Conservation (phyloP, 2,888 invertebrate species). For the Drosophila eohydei region DNA sequence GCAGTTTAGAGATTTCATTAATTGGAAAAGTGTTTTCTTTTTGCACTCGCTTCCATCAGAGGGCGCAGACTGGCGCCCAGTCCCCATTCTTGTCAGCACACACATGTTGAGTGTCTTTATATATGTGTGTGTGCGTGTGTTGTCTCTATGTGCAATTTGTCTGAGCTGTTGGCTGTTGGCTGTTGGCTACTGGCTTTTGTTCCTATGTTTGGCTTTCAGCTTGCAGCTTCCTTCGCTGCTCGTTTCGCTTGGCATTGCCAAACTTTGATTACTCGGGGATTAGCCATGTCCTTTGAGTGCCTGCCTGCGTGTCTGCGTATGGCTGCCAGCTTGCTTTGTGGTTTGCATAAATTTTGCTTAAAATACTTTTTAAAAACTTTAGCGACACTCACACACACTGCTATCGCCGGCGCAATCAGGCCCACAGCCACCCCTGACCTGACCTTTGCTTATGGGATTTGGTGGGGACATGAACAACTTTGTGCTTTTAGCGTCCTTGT, state of each 20-base stretch:
- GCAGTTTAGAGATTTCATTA: constrained; percentile 83
- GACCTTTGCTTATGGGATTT: constrained; percentile 63
- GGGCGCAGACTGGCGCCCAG: background rate
- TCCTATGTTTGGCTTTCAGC: constrained; percentile 41
- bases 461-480: constrained; percentile 34
- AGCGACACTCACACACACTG: constrained; percentile 54
- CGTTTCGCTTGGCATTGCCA: constrained; percentile 73
- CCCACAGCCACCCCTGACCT: constrained; percentile 19
- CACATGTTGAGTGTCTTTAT: background rate
- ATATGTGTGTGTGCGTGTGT: constrained; percentile 2
- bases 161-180: constrained; percentile 37
- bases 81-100: background rate
- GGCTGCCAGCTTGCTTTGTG: constrained; percentile 74
- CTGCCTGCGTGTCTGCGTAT: constrained; percentile 15
- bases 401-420: constrained; percentile 30
- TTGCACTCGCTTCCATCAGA: constrained; percentile 15
- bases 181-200: constrained; percentile 34
- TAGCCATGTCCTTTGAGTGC: constrained; percentile 65
- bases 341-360: constrained; percentile 81
- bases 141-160: constrained; percentile 47
- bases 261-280: constrained; percentile 82
- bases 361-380: constrained; percentile 81
- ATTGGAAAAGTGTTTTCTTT: constrained; percentile 82
- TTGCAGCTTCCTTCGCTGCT: constrained; percentile 41
- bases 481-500: constrained; percentile 13